A percentile compares a stretch with the other conserved stretches of the same genome.
phyloP scores from a whole-genome alignment of 2,888 invertebrate species.

The Ischnura elegans region DNA sequence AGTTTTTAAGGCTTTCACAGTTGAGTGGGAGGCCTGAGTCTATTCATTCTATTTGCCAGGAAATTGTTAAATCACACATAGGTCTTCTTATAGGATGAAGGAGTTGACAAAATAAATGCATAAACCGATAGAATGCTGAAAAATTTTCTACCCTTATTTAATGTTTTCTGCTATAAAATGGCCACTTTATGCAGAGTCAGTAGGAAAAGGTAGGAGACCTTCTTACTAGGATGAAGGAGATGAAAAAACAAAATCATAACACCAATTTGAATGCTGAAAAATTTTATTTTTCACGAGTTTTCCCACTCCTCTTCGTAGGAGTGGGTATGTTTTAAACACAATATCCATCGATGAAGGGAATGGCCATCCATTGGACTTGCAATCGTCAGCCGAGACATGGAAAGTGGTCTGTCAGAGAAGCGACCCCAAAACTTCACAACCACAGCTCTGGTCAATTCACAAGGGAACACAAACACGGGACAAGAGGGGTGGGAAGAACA shows the following conservation, averaged over 20 bases:
- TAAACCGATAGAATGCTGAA: constrained; percentile 45
- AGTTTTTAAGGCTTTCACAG: too few species aligned
- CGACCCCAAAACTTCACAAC: constrained; percentile 29
- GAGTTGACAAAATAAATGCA: background rate
- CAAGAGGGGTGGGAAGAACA: background rate
- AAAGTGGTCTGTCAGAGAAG: constrained; percentile 27
- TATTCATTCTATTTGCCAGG: too few species aligned
- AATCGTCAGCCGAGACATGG: constrained; percentile 41
- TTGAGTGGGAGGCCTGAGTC: too few species aligned
- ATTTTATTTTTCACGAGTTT: constrained; percentile 62
- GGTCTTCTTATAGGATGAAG: background rate
- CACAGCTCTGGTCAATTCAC: constrained; percentile 30
- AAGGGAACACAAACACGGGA: background rate
- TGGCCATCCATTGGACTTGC: constrained; percentile 32
- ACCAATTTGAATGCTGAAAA: constrained; percentile 56
- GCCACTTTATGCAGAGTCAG: too few species aligned
- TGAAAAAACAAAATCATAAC: background rate
- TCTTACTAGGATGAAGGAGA: background rate
- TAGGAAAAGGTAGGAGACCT: too few species aligned
- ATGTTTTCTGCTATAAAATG: too few species aligned
- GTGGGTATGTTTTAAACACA: constrained; percentile 37
- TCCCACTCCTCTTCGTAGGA: constrained; percentile 33
- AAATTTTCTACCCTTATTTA: too few species aligned
- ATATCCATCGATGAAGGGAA: constrained; percentile 15
- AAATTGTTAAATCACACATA: too few species aligned